phyloP scores from a whole-genome alignment of 1,140 invertebrate genomes.

The Orchestia grillus region DNA sequence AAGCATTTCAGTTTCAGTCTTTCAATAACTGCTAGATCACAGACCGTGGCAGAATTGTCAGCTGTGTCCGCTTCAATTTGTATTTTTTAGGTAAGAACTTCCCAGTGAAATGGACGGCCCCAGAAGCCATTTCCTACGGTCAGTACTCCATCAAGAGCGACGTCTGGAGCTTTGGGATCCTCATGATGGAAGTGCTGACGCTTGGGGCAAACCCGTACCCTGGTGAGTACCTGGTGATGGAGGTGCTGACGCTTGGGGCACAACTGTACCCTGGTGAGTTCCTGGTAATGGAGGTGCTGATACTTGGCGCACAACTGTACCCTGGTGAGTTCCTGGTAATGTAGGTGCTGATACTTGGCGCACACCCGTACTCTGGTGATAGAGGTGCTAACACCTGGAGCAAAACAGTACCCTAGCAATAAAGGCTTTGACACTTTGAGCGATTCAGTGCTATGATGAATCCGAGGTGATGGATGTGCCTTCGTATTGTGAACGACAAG shows the following conservation, averaged over 20 bases:
- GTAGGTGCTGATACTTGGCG: no score
- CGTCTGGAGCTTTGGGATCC: conserved; percentile 58
- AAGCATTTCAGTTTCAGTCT: no score
- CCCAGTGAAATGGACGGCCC: conserved; percentile 57
- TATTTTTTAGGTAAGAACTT: conserved; percentile 48
- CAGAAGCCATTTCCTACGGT: conserved; percentile 40
- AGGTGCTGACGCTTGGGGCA: not conserved
- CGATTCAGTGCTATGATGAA: no score
- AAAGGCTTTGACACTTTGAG: no score
- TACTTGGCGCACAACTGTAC: not conserved
- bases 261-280: not conserved
- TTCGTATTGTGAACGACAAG: no score
- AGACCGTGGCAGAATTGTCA: no score
- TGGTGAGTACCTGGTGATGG: conserved; percentile 2
- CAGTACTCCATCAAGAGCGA: conserved; percentile 56
- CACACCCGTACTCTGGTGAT: not conserved
- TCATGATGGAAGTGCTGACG: conserved; percentile 54
- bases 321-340: not conserved
- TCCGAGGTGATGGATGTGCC: no score
- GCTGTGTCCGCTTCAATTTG: not conserved
- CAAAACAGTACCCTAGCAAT: not conserved
- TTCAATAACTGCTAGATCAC: no score
- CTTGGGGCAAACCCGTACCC: conserved; percentile 50
- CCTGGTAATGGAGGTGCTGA: not conserved
- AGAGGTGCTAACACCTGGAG: not conserved